A percentile compares a stretch with the other conserved stretches of the same genome.
Evolutionary conservation across 2,797 vertebrate species (phyloP).

Genomic region (Rhynchotus rufescens): DNA sequence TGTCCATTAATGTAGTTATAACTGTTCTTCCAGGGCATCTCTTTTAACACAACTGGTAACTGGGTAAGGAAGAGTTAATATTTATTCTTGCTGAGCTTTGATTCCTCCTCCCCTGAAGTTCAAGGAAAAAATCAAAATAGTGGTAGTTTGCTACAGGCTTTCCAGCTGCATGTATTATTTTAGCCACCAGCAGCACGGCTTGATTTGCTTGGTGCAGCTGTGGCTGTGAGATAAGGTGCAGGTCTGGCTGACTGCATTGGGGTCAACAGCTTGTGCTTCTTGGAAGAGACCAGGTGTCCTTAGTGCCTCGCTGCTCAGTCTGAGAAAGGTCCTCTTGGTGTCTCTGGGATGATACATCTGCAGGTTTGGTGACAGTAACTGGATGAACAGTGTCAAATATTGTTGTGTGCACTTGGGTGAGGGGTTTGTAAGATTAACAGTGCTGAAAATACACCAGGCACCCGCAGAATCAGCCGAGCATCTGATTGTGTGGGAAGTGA

Average conservation of each 20-base stretch:
- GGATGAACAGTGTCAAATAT: not conserved
- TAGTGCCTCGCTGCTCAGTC: rapidly evolving
- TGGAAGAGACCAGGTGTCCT: not conserved
- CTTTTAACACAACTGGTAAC: not conserved
- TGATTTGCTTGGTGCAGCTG: not conserved
- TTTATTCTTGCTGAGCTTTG: not conserved
- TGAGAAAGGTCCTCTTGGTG: not conserved
- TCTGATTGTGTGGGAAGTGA: not conserved
- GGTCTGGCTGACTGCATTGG: not conserved
- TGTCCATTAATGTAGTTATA: not conserved
- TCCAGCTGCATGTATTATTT: rapidly evolving
- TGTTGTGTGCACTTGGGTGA: not conserved
- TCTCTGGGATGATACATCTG: not conserved
- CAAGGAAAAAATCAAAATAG: not conserved
- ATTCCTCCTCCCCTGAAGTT: not conserved
- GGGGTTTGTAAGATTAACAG: not conserved
- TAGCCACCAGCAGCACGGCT: not conserved
- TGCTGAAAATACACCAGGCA: not conserved
- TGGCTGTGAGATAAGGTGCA: not conserved
- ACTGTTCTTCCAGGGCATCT: not conserved
- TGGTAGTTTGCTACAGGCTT: not conserved
- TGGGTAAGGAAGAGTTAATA: not conserved
- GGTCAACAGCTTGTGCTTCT: rapidly evolving
- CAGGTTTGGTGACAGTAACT: not conserved
- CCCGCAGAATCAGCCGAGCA: not conserved